Conservation (phyloP, 2,888 invertebrate genomes). For the Cepaea hortensis region DNA sequence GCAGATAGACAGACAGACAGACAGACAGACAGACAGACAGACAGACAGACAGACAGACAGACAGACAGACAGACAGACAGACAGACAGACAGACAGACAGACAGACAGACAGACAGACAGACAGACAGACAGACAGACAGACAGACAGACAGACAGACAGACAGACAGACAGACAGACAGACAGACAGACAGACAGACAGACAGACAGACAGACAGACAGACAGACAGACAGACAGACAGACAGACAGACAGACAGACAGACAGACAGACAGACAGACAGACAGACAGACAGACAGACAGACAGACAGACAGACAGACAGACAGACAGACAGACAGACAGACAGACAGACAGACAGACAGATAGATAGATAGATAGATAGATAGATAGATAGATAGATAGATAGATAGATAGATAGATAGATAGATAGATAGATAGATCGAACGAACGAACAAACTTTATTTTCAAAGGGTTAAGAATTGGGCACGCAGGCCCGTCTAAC, state of each 20-base stretch:
- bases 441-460: background rate
- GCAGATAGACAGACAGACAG: background rate
- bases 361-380: too few relatives aligned
- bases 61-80: background rate
- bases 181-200: slow-evolving; percentile 14
- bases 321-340: too few relatives aligned
- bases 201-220: background rate
- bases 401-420: background rate
- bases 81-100: slow-evolving; percentile 4
- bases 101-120: background rate
- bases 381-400: background rate
- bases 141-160: background rate
- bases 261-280: too few relatives aligned
- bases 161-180: background rate
- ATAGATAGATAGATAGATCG: background rate
- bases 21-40: background rate
- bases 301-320: too few relatives aligned
- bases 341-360: too few relatives aligned
- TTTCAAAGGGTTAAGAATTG: too few relatives aligned
- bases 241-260: too few relatives aligned
- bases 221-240: background rate
- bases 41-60: slow-evolving; percentile 2
- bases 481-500: too few relatives aligned
- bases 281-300: too few relatives aligned
- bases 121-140: background rate